Conservation (phyloP, 2,797 vertebrate species). For the Molossus alvarezi region DNA sequence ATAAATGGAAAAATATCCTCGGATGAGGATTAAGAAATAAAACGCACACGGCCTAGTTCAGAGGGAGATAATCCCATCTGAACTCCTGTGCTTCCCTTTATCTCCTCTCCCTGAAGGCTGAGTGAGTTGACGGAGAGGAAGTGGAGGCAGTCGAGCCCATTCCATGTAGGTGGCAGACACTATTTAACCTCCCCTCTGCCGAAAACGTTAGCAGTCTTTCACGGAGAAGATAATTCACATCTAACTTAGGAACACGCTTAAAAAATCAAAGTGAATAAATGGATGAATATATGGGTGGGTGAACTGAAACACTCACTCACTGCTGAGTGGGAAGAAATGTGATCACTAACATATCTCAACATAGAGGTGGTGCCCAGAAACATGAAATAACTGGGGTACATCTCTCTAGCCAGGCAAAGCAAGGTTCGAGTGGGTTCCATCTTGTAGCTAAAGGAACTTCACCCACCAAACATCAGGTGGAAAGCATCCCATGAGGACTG, state of each 20-base stretch:
- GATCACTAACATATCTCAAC: neutral
- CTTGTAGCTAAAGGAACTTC: neutral
- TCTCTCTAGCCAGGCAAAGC: neutral
- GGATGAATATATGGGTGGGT: neutral
- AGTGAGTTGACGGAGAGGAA: neutral
- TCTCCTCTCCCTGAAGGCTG: neutral
- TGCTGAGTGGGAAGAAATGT: neutral
- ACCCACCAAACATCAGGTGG: neutral
- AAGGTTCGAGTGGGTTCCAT: neutral
- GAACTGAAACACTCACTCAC: neutral
- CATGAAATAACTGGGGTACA: neutral
- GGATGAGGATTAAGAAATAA: no score
- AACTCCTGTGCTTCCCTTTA: neutral
- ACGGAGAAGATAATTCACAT: slow-evolving; percentile 12
- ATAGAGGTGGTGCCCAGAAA: neutral
- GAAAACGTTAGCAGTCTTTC: neutral
- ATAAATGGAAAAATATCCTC: no score
- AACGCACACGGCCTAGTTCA: neutral
- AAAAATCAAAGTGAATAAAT: neutral
- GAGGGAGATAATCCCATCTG: neutral
- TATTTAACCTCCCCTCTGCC: neutral
- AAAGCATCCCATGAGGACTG: neutral
- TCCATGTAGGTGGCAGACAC: neutral
- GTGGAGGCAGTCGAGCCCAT: neutral
- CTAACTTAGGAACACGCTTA: neutral